These are phyloP conservation scores for Meda fulgida DNA, from an alignment of 2,797 vertebrate genomes.

Conservation along the genomic window DNA sequence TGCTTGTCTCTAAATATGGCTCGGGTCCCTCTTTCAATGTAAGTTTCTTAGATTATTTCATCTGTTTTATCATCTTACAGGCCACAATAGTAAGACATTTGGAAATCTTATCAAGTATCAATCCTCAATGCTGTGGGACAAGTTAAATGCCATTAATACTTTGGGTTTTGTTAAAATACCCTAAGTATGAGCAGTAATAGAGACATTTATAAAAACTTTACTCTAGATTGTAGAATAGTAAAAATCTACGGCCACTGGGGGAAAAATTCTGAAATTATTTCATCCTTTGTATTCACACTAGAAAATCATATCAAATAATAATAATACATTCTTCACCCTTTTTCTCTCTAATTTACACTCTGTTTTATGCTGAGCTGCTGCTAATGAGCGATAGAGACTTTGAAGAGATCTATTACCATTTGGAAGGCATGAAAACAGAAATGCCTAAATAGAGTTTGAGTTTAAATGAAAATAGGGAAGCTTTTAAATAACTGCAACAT, in stretches of 20 bases:
- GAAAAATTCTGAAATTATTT: conserved; percentile 45
- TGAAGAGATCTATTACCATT: conserved; percentile 38
- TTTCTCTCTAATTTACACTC: conserved; percentile 17
- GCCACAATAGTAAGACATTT: neutral
- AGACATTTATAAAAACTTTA: neutral
- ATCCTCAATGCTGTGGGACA: neutral
- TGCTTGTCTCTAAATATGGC: neutral
- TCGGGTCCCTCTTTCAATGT: neutral
- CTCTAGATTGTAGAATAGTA: conserved; percentile 13
- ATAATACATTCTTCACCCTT: conserved; percentile 23
- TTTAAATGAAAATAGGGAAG: conserved; percentile 50
- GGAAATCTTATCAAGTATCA: neutral
- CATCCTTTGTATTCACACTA: conserved; percentile 53
- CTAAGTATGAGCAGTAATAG: neutral
- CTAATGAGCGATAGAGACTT: conserved; percentile 51
- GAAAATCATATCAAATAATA: conserved; percentile 44
- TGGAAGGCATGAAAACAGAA: conserved; percentile 30
- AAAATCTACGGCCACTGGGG: conserved; percentile 9
- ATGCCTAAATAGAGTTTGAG: conserved; percentile 25
- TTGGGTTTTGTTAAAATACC: neutral
- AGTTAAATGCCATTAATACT: neutral
- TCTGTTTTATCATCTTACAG: neutral
- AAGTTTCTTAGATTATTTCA: neutral
- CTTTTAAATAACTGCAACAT: conserved; percentile 37
- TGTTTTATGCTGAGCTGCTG: conserved; percentile 56